Percentiles rank a stretch among this genome's conserved stretches.
phyloP scores from a whole-genome alignment of 1,140 invertebrate species.

The Drosophila rhopaloa region DNA sequence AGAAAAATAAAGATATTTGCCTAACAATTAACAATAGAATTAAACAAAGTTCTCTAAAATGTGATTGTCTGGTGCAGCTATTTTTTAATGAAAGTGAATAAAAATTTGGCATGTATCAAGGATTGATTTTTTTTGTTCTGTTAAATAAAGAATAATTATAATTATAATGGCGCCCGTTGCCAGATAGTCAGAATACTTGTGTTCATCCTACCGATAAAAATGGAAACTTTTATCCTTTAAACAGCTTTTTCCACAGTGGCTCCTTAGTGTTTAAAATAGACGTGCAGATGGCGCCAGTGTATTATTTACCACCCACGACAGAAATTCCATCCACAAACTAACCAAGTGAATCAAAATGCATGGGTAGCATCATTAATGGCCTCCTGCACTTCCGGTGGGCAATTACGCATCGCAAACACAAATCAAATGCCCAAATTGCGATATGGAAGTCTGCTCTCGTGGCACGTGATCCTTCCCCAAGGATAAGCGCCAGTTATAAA shows the following conservation, averaged over 20 bases:
- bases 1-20: too few species aligned
- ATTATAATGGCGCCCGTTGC: too few species aligned
- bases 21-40: too few species aligned
- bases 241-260: background rate
- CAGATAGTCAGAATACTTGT: too few species aligned
- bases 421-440: constrained; percentile 61
- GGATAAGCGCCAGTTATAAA: constrained; percentile 73
- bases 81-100: too few species aligned
- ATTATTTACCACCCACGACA: background rate
- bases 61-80: too few species aligned
- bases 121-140: too few species aligned
- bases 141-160: too few species aligned
- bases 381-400: constrained; percentile 69
- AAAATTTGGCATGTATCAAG: too few species aligned
- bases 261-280: too few species aligned
- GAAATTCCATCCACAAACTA: constrained; percentile 2
- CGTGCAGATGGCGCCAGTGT: background rate
- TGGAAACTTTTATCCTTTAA: background rate
- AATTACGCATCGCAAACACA: constrained; percentile 78
- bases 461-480: constrained; percentile 42
- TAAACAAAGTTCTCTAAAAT: too few species aligned
- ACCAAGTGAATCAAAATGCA: constrained; percentile 38
- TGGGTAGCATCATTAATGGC: constrained; percentile 66
- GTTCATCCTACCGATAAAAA: background rate
- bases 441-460: constrained; percentile 58